A percentile compares a stretch with the other conserved stretches of the same genome.
phyloP scores from a whole-genome alignment of 2,113 vertebrate genomes.

The Malurus cyaneus region DNA sequence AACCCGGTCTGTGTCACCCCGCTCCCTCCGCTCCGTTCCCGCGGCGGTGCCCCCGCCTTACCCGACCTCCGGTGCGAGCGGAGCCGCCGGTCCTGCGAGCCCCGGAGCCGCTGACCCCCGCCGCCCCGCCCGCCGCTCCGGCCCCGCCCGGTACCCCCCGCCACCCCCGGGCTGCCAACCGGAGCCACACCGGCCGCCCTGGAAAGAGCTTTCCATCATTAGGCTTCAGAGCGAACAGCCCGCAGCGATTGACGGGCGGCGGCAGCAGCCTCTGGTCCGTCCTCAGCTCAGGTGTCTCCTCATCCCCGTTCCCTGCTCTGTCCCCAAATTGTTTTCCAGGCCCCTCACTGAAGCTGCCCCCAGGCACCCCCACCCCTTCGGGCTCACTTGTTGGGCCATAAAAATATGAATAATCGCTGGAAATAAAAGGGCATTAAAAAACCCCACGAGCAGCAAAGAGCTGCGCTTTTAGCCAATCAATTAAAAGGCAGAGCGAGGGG shows the following conservation, averaged over 20 bases:
- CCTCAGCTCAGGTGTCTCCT: neutral
- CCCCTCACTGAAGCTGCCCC: neutral
- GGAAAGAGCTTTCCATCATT: neutral
- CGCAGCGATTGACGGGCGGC: neutral
- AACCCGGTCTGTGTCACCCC: neutral
- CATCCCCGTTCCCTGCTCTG: rapidly evolving
- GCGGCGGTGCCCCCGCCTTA: too few relatives aligned
- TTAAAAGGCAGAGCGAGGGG: slow-evolving; percentile 69
- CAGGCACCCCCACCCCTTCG: neutral
- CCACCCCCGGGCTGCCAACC: neutral
- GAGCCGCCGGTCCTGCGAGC: neutral
- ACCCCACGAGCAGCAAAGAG: neutral
- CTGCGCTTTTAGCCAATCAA: slow-evolving; percentile 74
- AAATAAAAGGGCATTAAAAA: slow-evolving; percentile 55
- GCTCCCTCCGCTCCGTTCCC: neutral
- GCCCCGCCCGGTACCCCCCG: neutral
- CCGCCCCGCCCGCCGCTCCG: neutral
- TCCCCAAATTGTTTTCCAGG: neutral
- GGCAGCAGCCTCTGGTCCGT: neutral
- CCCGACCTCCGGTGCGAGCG: neutral
- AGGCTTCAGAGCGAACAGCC: neutral
- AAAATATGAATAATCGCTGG: slow-evolving; percentile 62
- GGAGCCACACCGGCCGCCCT: neutral
- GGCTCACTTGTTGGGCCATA: slow-evolving; percentile 38
- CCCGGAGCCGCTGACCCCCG: neutral